A percentile compares a stretch with the other conserved stretches of the same genome.
Conservation (phyloP, 1,140 invertebrate genomes). For the Drosophila mauritiana region DNA sequence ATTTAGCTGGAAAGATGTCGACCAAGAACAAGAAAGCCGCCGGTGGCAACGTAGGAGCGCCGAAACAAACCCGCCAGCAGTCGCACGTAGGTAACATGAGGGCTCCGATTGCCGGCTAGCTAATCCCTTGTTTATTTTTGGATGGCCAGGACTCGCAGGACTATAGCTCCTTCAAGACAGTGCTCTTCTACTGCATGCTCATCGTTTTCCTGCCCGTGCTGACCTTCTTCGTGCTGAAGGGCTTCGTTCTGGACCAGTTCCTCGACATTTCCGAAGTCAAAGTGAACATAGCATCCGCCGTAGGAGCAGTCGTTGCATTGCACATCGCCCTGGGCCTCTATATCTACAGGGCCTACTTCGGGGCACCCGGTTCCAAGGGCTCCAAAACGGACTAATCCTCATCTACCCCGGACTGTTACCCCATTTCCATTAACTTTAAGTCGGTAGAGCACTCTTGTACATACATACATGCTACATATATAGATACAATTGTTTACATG, state of each 20-base stretch:
- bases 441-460: slow-evolving; percentile 51
- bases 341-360: slow-evolving; percentile 91
- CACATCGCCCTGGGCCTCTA: slow-evolving; percentile 91
- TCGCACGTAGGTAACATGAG: slow-evolving; percentile 51
- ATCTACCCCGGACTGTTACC: slow-evolving; percentile 26
- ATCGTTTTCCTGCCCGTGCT: slow-evolving; percentile 88
- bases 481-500: slow-evolving; percentile 39
- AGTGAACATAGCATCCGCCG: slow-evolving; percentile 91
- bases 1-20: slow-evolving; percentile 45
- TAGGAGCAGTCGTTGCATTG: slow-evolving; percentile 89
- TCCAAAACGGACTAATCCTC: slow-evolving; percentile 43
- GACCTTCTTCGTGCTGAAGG: slow-evolving; percentile 87
- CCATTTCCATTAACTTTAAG: slow-evolving; percentile 59
- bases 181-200: slow-evolving; percentile 87
- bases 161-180: slow-evolving; percentile 87
- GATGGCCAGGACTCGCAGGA: slow-evolving; percentile 82
- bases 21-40: slow-evolving; percentile 57
- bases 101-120: slow-evolving; percentile 37
- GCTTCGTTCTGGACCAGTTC: slow-evolving; percentile 87
- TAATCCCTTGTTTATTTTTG: slow-evolving; percentile 25
- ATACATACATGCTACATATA: slow-evolving; percentile 23
- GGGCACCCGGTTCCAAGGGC: slow-evolving; percentile 63
- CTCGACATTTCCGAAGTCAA: slow-evolving; percentile 86
- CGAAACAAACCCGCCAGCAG: slow-evolving; percentile 53
- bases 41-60: slow-evolving; percentile 27